Conservation (phyloP, 2,113 vertebrate species). For the Synchiropus splendidus region DNA sequence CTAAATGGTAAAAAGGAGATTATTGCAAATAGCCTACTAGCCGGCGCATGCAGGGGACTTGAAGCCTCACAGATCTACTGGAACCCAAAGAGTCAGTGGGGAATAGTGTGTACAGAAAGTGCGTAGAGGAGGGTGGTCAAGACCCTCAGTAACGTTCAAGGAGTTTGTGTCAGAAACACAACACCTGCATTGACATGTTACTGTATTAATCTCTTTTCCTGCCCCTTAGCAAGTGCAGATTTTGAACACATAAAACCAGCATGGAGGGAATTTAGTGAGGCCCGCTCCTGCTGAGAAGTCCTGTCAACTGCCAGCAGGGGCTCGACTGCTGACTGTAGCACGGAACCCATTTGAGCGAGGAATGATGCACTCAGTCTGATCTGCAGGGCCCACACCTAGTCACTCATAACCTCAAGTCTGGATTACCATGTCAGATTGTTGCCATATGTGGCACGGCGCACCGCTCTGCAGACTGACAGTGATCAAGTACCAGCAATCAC, state of each 20-base stretch:
- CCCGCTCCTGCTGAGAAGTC: conserved; percentile 38
- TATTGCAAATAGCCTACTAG: conserved; percentile 70
- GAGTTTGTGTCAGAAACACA: not conserved
- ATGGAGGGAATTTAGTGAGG: conserved; percentile 14
- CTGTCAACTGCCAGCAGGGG: conserved; percentile 38
- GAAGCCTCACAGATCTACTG: conserved; percentile 49
- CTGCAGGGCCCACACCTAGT: conserved; percentile 56
- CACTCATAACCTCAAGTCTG: conserved; percentile 53
- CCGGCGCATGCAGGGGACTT: conserved; percentile 64
- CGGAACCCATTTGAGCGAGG: conserved; percentile 33
- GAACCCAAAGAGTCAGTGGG: conserved; percentile 44
- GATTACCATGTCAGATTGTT: conserved; percentile 70
- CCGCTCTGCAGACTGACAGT: conserved; percentile 51
- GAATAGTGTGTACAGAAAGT: conserved; percentile 28
- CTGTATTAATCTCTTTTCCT: conserved; percentile 8
- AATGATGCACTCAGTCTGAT: conserved; percentile 53
- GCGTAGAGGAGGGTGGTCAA: conserved; percentile 8
- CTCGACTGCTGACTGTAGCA: conserved; percentile 20
- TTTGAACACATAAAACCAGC: conserved; percentile 3
- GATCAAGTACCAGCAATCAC: conserved; percentile 57
- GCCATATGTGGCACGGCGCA: conserved; percentile 68
- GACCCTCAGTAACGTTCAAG: not conserved
- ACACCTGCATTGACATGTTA: conserved; percentile 18
- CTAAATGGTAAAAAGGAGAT: conserved; percentile 77
- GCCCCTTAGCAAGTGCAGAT: conserved; percentile 4